Evolutionary conservation across 2,888 invertebrate genomes (phyloP).

Genomic region (Lypha dubia): DNA sequence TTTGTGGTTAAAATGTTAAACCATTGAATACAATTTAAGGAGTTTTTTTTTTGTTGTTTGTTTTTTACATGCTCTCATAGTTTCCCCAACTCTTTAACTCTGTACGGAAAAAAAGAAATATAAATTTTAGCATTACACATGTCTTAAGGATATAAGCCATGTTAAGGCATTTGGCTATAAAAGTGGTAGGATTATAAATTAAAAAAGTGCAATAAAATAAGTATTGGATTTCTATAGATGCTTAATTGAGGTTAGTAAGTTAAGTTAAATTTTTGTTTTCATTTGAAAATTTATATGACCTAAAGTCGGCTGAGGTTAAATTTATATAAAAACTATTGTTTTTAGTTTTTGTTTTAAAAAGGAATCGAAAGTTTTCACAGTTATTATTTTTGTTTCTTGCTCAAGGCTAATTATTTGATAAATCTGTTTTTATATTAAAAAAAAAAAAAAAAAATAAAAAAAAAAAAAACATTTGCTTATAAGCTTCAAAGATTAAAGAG

Average conservation of each 20-base stretch:
- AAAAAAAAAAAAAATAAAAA: too few relatives aligned
- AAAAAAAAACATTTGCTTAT: too few relatives aligned
- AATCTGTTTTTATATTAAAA: too few relatives aligned
- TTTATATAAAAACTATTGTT: not conserved
- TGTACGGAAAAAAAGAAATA: conserved; percentile 34
- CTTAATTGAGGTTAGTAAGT: conserved; percentile 52
- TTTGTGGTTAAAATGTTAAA: conserved; percentile 69
- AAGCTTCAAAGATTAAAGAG: too few relatives aligned
- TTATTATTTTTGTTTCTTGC: too few relatives aligned
- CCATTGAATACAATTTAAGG: conserved; percentile 55
- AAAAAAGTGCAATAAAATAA: conserved; percentile 35
- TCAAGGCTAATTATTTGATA: too few relatives aligned
- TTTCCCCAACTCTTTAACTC: not conserved
- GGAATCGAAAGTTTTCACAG: too few relatives aligned
- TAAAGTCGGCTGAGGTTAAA: not conserved
- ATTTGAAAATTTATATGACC: not conserved
- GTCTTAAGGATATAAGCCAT: conserved; percentile 51
- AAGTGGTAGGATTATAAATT: conserved; percentile 43
- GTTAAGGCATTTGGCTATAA: conserved; percentile 46
- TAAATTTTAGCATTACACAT: conserved; percentile 56
- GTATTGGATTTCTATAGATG: conserved; percentile 30
- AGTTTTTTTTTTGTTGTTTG: too few relatives aligned
- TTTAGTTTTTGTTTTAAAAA: not conserved
- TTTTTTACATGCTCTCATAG: not conserved
- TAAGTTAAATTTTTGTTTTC: conserved; percentile 5